A percentile compares a stretch with the other conserved stretches of the same genome.
These are phyloP conservation scores for Ptilonorhynchus violaceus DNA, from an alignment of 2,113 vertebrate species.

Conservation along the genomic window DNA sequence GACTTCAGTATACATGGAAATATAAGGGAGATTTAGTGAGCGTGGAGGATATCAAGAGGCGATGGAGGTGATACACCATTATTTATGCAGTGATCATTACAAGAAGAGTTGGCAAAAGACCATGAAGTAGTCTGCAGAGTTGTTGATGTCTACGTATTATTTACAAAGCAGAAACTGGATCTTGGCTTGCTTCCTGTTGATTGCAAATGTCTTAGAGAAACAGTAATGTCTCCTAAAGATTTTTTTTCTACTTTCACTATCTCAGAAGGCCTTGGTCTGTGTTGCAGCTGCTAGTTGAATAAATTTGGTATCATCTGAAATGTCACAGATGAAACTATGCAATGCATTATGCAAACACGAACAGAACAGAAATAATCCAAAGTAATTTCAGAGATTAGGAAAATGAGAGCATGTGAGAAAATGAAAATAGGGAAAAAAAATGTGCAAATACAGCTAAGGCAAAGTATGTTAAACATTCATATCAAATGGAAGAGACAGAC, in stretches of 20 bases:
- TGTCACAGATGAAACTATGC: neutral
- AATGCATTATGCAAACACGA: neutral
- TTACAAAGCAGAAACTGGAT: neutral
- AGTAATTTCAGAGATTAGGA: neutral
- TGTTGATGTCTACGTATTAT: neutral
- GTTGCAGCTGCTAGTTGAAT: neutral
- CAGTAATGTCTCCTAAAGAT: neutral
- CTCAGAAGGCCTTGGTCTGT: neutral
- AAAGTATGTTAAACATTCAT: neutral
- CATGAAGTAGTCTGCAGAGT: neutral
- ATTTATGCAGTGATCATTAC: neutral
- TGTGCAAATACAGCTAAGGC: neutral
- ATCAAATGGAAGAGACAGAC: neutral
- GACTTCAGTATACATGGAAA: neutral
- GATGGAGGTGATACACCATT: fast-evolving
- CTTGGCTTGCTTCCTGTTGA: neutral
- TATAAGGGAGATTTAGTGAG: neutral
- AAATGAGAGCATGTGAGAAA: neutral
- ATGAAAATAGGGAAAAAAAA: neutral
- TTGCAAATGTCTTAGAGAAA: neutral
- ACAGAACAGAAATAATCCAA: neutral
- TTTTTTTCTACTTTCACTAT: neutral
- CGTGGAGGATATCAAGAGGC: neutral
- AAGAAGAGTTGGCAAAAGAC: neutral
- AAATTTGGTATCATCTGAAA: neutral